phyloP scores from a whole-genome alignment of 2,113 vertebrate species.

The Tyto alba region DNA sequence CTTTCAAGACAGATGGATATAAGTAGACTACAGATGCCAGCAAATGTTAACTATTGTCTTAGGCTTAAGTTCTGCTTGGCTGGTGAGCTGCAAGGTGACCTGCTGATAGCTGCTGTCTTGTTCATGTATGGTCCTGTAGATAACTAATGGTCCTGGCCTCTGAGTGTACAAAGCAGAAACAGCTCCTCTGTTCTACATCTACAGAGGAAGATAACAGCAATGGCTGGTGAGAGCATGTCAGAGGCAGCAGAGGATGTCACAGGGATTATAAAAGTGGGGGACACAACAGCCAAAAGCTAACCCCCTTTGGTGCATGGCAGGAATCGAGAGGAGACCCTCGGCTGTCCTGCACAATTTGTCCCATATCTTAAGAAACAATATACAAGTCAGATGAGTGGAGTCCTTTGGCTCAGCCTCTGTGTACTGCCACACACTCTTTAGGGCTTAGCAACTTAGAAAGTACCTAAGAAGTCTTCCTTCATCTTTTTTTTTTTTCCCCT shows the following conservation, averaged over 20 bases:
- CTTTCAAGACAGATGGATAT: neutral
- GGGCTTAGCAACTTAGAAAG: neutral
- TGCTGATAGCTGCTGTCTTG: neutral
- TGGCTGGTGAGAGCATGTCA: neutral
- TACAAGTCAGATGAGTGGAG: neutral
- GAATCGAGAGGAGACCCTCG: neutral
- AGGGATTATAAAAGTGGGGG: neutral
- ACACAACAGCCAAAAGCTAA: neutral
- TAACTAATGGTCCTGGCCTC: neutral
- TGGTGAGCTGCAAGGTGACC: neutral
- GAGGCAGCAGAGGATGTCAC: neutral
- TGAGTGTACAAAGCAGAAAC: neutral
- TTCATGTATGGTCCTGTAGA: neutral
- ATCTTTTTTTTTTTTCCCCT: neutral
- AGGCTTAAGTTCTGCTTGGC: neutral
- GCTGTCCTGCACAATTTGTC: neutral
- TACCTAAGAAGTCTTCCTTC: neutral
- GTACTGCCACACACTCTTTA: neutral
- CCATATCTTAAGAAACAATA: neutral
- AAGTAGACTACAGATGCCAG: neutral
- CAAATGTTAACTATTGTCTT: neutral
- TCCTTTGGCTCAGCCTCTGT: neutral
- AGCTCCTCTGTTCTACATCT: neutral
- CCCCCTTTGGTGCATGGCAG: neutral
- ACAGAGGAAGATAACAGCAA: neutral